A percentile compares a stretch with the other conserved stretches of the same genome.
Evolutionary conservation across 2,888 invertebrate species (phyloP).

Genomic region (Drosophila nr. perissopoda): DNA sequence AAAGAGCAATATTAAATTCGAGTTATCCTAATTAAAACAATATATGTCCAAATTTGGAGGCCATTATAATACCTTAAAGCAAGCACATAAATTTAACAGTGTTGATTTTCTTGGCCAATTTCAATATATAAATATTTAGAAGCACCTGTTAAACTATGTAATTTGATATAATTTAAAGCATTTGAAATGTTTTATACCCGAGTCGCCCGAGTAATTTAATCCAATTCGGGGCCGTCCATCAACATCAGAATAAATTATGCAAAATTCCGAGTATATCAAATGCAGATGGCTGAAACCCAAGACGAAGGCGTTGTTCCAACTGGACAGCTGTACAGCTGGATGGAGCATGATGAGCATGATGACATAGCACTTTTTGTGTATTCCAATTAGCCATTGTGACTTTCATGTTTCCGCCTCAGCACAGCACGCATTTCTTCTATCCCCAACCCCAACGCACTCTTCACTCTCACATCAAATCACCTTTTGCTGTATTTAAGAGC

Average conservation of each 20-base stretch:
- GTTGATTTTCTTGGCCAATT: not conserved
- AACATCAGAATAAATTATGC: conserved; percentile 38
- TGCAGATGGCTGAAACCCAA: conserved; percentile 27
- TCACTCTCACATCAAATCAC: not conserved
- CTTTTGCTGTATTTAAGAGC: conserved; percentile 4
- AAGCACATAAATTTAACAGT: not conserved
- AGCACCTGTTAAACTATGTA: not conserved
- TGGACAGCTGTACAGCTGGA: conserved; percentile 45
- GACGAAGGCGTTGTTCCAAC: conserved; percentile 30
- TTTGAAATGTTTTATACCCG: not conserved
- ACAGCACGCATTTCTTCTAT: conserved; percentile 20
- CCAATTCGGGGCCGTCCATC: conserved; percentile 25
- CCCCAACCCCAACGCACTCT: not conserved
- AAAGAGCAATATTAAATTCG: not conserved
- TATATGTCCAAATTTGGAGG: not conserved
- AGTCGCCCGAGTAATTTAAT: conserved; percentile 23
- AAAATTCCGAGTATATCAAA: conserved; percentile 34
- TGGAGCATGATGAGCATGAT: conserved; percentile 47
- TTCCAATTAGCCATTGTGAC: conserved; percentile 69
- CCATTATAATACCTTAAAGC: not conserved
- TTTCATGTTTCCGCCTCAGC: conserved; percentile 57
- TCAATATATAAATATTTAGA: not conserved
- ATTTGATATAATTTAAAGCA: conserved; percentile 5
- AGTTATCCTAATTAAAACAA: not conserved
- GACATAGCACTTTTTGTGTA: conserved; percentile 42